phyloP scores from a whole-genome alignment of 2,888 invertebrate species.

The Campoletis raptor region DNA sequence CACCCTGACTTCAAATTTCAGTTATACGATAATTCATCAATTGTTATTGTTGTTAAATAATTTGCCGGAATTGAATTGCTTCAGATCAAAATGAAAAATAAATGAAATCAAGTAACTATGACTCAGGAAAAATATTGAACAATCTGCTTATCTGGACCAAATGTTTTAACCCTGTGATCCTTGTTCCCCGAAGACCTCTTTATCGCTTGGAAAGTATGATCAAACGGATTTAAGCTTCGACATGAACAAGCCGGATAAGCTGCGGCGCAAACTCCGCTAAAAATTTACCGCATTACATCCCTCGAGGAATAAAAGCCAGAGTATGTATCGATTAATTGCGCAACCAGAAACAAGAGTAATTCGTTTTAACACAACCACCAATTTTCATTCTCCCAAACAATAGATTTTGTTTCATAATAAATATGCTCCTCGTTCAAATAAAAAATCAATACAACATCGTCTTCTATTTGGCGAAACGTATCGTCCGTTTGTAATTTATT shows the following conservation, averaged over 20 bases:
- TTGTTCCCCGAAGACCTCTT: constrained; percentile 5
- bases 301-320: background rate
- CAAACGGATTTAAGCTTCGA: constrained; percentile 18
- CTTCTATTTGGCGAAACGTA: background rate
- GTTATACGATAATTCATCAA: constrained; percentile 36
- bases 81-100: background rate
- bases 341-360: background rate
- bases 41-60: background rate
- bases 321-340: constrained; percentile 24
- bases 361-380: background rate
- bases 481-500: background rate
- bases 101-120: background rate
- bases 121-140: background rate
- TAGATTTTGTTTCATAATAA: background rate
- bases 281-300: constrained; percentile 12
- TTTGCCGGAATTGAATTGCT: background rate
- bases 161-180: constrained; percentile 14
- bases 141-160: background rate
- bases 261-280: background rate
- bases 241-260: constrained; percentile 7
- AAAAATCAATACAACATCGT: background rate
- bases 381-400: background rate
- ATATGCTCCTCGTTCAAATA: background rate
- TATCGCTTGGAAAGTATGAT: constrained; percentile 13
- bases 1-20: constrained; percentile 1